Percentiles rank a stretch among this genome's conserved stretches.
Evolutionary conservation across 2,113 vertebrate species (phyloP).

Genomic region (Physeter macrocephalus): DNA sequence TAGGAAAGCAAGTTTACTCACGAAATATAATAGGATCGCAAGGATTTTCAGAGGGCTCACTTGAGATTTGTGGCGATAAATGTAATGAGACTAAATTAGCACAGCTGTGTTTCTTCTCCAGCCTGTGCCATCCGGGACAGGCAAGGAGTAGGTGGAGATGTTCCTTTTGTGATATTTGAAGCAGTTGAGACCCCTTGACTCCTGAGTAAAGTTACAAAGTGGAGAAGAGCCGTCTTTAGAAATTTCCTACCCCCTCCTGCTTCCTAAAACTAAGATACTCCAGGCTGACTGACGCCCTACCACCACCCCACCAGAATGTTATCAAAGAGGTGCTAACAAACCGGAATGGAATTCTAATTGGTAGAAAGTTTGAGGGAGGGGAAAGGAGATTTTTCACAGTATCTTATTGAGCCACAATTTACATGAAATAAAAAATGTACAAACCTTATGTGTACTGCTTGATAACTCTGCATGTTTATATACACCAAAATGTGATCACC

Average conservation of each 20-base stretch:
- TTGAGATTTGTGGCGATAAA: not conserved
- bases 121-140: not conserved
- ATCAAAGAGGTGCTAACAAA: not conserved
- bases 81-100: slow-evolving; percentile 17
- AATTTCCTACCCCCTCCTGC: not conserved
- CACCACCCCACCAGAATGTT: not conserved
- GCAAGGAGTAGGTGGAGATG: slow-evolving; percentile 37
- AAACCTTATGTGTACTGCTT: not conserved
- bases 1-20: not conserved
- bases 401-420: not conserved
- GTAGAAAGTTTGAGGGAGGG: not conserved
- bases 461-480: not conserved
- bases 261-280: not conserved
- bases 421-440: not conserved
- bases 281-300: not conserved
- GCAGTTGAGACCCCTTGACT: not conserved
- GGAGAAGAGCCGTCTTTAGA: not conserved
- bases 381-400: not conserved
- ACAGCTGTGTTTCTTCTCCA: slow-evolving; percentile 34
- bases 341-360: not conserved
- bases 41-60: not conserved
- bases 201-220: slow-evolving; percentile 29
- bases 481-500: not conserved
- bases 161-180: slow-evolving; percentile 44
- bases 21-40: not conserved